Conservation (phyloP, 2,113 vertebrate genomes). For the Enhydra lutris region DNA sequence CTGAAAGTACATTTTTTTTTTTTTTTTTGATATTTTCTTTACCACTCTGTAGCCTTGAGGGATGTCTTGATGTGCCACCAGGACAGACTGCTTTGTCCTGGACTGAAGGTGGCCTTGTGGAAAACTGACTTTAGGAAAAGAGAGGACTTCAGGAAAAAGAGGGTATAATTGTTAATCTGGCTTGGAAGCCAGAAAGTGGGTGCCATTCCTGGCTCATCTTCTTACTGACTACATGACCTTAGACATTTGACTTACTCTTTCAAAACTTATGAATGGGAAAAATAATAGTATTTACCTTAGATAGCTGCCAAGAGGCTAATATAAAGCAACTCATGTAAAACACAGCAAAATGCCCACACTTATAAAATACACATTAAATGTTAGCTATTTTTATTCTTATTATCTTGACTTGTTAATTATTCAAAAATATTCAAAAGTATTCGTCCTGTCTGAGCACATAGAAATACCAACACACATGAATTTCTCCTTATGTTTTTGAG, state of each 20-base stretch:
- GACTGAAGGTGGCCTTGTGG: not conserved
- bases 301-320: not conserved
- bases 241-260: not conserved
- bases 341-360: not conserved
- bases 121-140: not conserved
- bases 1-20: not conserved
- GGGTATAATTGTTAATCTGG: not conserved
- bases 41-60: not conserved
- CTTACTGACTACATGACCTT: not conserved
- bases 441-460: not conserved
- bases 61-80: not conserved
- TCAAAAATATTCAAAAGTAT: not conserved
- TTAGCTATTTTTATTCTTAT: slow-evolving; percentile 21
- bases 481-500: not conserved
- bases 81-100: not conserved
- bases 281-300: not conserved
- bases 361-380: not conserved
- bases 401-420: not conserved
- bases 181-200: not conserved
- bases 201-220: not conserved
- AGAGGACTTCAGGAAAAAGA: not conserved
- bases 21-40: not conserved
- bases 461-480: not conserved
- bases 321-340: not conserved
- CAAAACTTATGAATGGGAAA: not conserved